Conservation (phyloP, 1,140 invertebrate species). For the Ceratosolen fusciceps region DNA sequence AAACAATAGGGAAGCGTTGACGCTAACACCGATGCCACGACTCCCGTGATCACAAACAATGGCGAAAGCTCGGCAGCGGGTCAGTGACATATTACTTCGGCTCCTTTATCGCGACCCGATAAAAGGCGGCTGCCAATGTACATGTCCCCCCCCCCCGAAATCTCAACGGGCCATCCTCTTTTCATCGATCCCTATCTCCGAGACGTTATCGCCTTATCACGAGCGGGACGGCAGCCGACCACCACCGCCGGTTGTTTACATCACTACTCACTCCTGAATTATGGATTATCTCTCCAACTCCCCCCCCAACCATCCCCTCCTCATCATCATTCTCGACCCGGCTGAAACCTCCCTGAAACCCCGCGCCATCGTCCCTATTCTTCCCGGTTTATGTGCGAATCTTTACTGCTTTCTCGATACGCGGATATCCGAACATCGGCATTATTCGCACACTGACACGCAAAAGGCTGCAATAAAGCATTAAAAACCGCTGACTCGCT, state of each 20-base stretch:
- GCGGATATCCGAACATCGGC: too few relatives aligned
- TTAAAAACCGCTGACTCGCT: too few relatives aligned
- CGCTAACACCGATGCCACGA: slow-evolving; percentile 45
- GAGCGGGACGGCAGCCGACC: neutral
- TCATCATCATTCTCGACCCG: too few relatives aligned
- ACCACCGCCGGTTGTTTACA: neutral
- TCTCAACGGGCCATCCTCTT: neutral
- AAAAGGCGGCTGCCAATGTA: neutral
- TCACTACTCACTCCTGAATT: neutral
- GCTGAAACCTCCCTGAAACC: too few relatives aligned
- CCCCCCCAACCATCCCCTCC: too few relatives aligned
- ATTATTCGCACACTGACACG: too few relatives aligned
- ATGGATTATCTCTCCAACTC: neutral
- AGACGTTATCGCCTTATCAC: neutral
- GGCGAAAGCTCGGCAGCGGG: slow-evolving; percentile 48
- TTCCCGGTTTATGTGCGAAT: too few relatives aligned
- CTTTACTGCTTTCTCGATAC: too few relatives aligned
- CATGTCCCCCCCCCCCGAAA: neutral
- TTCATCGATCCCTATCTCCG: neutral
- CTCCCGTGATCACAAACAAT: slow-evolving; percentile 17
- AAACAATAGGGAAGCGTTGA: slow-evolving; percentile 53
- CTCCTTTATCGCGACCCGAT: neutral
- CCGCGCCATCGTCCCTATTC: too few relatives aligned
- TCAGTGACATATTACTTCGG: slow-evolving; percentile 42
- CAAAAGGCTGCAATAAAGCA: too few relatives aligned